Base-by-base conservation (phyloP, 1,140 invertebrate genomes). In the Wiebesia pumilae region DNA sequence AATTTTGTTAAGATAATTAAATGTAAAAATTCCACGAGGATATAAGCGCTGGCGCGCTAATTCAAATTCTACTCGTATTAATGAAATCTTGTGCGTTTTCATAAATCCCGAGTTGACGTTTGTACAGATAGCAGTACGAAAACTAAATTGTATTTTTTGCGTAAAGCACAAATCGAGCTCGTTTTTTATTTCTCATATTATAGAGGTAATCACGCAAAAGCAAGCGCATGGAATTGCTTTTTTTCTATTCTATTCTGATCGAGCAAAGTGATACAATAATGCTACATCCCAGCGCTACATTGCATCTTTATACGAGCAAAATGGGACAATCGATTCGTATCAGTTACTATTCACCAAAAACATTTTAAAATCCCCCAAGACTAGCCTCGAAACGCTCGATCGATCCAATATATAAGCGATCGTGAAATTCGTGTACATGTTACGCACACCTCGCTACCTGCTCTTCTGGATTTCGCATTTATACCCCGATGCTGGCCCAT, bases 351-450 rank as follows among this genome's bases (percentile, higher is more conserved):
- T 77, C 54, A 24, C 71, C 24, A 65, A 83, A 79, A 87, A 83
- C 81, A 62, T 87, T 78, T 85, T 83, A 67, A 38, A 83, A 71
- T 85, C 67, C 47, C 83, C 83, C 80, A 54, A 71, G 40, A 87
- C 62, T 81, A 84, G 88, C 83, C 83, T 89, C 81, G 86, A 88
- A 90, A 90, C 89, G 88, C 87, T 79, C n/a, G 86, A 73, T 81
- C 81, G 85, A 87, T 90, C 87, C 82, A 87, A 84, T 80, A 65
- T 75, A 87, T 84, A 84, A 86, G 83, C 67, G 82, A 81, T 81
- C 43, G 83, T 71, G 73, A 79, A 81, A 85, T 79, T 81, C 79
- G 85, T 79, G 51, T 80, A 69, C 51, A 80, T 58, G 78, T 81
- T 81, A 85, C 27, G 85, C 86, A 87, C 86, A 87, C 80, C 75